Base-by-base conservation (phyloP, 2,888 invertebrate genomes). In the Antitype chi region DNA sequence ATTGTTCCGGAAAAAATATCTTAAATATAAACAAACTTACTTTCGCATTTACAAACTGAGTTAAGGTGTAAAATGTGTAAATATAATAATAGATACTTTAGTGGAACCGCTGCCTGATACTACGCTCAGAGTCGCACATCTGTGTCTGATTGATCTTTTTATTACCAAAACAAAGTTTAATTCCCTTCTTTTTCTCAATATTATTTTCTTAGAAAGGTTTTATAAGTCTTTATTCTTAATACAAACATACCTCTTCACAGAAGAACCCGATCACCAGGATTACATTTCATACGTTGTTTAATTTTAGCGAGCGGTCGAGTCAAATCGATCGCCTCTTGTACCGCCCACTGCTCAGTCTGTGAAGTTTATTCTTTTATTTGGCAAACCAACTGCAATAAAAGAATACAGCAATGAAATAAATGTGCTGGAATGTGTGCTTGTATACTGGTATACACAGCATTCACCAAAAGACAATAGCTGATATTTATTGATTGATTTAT, bases 221-320 rank as follows among this genome's bases (percentile, higher is more conserved):
- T 17, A n/a, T 7, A 23, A 63, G n/a, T n/a, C n/a, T 23, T 17
- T n/a, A 43, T n/a, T 63, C 25, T 17, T 17, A 17, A 43, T 43
- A 64, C 43, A 43, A 43, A 64, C 2, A 43, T 43, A 43, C 5
- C 43, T 55, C 17, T 62, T 20, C 15, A 17, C 32, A 62, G 67
- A 43, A 76, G 23, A 76, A 11, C 1, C 11, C 6, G 25, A n/a
- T 59, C n/a, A 20, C 9, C 28, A 0, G 62, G 17, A 43, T 43
- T n/a, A 28, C 15, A 15, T 25, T 8, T n/a, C 25, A 32, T 20
- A 9, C 15, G 52, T 59, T 70, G 47, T 69, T 70, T 53, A 70
- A 53, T 28, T 47, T 66, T 53, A 59, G 63, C 17, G 28, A 28
- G 47, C 32, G 32, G 32, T 64, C 25, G 52, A 76, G 57, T 64